Evolutionary conservation across 1,140 invertebrate genomes (phyloP), one percentile per base, ranked within the genome.

Genomic region (Drosophila carrolli): DNA sequence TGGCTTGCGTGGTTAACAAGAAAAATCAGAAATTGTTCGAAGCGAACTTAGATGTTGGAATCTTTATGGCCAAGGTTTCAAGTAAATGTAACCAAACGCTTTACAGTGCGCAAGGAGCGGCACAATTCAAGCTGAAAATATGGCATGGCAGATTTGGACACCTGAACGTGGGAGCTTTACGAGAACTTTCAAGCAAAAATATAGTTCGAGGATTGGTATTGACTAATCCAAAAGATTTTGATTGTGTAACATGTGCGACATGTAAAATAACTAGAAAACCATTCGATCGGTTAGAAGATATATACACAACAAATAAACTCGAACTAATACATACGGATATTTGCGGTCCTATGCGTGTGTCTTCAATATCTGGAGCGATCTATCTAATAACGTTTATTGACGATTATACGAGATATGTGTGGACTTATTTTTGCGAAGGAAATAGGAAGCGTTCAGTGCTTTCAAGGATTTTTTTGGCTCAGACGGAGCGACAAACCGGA

Each of bases 301-400:
- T n/a, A n/a, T n/a, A n/a, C n/a, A n/a, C n/a, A n/a, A n/a, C n/a
- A n/a, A n/a, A n/a, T n/a, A n/a, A n/a, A n/a, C n/a, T n/a, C n/a
- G n/a, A n/a, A n/a, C n/a, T n/a, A n/a, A n/a, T n/a, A n/a, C n/a
- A n/a, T n/a, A n/a, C n/a, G n/a, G n/a, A n/a, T n/a, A n/a, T n/a
- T n/a, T n/a, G n/a, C n/a, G n/a, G n/a, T n/a, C n/a, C n/a, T n/a
- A n/a, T n/a, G n/a, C n/a, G n/a, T n/a, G n/a, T n/a, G n/a, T n/a
- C n/a, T n/a, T n/a, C n/a, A n/a, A n/a, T n/a, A n/a, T n/a, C n/a
- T n/a, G n/a, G n/a, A n/a, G n/a, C n/a, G n/a, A n/a, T n/a, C n/a
- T n/a, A n/a, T n/a, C n/a, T n/a, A n/a, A 48, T 48, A 27, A 27
- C 46, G 13, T 48, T 48, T 27, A 48, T n/a, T 13, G 41, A 44